Base-by-base conservation (phyloP, 2,797 vertebrate genomes). In the Fratercula arctica region DNA sequence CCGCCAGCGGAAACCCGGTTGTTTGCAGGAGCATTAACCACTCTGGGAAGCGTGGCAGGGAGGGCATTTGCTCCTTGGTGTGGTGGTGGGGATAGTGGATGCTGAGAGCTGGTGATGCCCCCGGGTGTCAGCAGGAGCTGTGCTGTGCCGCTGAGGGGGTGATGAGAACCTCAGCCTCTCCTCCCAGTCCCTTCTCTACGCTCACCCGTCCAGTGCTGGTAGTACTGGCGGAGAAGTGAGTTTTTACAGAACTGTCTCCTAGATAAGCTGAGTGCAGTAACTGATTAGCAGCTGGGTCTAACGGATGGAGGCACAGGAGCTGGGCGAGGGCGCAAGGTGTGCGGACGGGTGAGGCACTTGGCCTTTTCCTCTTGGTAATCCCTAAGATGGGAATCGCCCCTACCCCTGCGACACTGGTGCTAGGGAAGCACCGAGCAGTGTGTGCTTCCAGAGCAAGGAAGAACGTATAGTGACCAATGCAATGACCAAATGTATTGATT, bases 401-500 rank as follows among this genome's bases (percentile, higher is more conserved):
- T 29, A 17, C 3, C 17, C 8, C 53, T 53, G 68, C 14, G 5
- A 0, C 9, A 1, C 20, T 61, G 26, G 0, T 9, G 39, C 20
- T 3, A 0, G 17, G 28, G 19, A 39, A 85, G 64, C 23, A 6
- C 1, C 0, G 35, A 70, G 48, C 68, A 31, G 21, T 2, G 0
- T 1, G 4, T 8, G 48, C 80, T 92, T 23, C 60, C 23, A 64
- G n/a, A 24, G 53, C 45, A 24, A 14, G 35, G 31, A n/a, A 28
- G 13, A 57, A 5, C 20, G 25, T 19, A 25, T 3, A 33, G 53
- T 13, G 45, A 6, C 13, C n/a, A n/a, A 48, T 26, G 16, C 4
- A 33, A 48, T 12, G 45, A 6, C 13, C 37, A 39, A 51, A 41
- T 0, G 1, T 33, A 28, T 2, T 14, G 14, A 2, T 0, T 23